These are phyloP conservation scores for Harmothoe impar DNA, from an alignment of 2,888 invertebrate genomes.

Conservation along the genomic window DNA sequence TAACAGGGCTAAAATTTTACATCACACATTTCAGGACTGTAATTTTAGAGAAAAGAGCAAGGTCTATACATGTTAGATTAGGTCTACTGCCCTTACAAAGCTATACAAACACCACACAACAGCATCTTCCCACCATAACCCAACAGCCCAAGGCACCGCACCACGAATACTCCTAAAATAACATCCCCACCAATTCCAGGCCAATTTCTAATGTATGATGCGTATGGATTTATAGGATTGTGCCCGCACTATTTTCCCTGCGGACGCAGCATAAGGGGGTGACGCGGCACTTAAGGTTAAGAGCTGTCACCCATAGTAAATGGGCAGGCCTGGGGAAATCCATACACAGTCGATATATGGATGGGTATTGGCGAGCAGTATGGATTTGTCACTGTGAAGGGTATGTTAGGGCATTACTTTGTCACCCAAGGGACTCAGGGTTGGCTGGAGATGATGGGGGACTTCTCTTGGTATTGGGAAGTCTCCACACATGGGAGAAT, in stretches of 20 bases:
- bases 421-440: conserved; percentile 20
- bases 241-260: neutral
- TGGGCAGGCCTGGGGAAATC: conserved; percentile 20
- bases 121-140: no score
- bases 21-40: no score
- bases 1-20: no score
- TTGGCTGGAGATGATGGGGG: neutral
- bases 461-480: no score
- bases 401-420: conserved; percentile 50
- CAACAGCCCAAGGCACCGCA: no score
- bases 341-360: conserved; percentile 41
- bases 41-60: no score
- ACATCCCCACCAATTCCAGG: neutral
- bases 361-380: conserved; percentile 1
- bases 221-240: conserved; percentile 6
- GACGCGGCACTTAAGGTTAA: conserved; percentile 45
- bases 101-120: no score
- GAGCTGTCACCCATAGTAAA: conserved; percentile 57
- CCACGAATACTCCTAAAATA: neutral
- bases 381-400: conserved; percentile 50
- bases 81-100: no score
- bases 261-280: conserved; percentile 21
- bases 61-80: no score
- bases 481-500: no score
- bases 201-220: conserved; percentile 22